Evolutionary conservation across 2,113 vertebrate species (phyloP), one percentile per base, ranked within the genome.

Genomic region (Semicossyphus pulcher): DNA sequence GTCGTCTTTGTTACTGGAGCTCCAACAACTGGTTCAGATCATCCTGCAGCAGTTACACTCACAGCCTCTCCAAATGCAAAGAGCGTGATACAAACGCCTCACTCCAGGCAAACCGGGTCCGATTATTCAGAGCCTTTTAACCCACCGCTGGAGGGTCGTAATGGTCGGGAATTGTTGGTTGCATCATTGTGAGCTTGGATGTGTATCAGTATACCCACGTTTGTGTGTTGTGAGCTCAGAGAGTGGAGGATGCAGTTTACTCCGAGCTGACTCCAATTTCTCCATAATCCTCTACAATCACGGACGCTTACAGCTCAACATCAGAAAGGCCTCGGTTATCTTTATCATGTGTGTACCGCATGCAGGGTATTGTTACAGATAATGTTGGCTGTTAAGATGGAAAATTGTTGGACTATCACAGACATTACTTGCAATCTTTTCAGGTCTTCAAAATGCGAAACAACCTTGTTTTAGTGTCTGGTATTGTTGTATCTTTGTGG

Each of bases 21-120:
- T 53, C 49, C 28, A 28, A 62, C 78, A 73, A 72, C 84, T 52
- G 76, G 48, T 77, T 80, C 59, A 70, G 72, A 76, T 84, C 73
- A 64, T 7, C 25, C 41, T 4, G 48, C 76, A 18, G 64, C 52
- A 41, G 68, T 67, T 75, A 49, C 57, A 57, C 49, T 54, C 61
- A 5, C 42, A 72, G 59, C 77, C 77, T 64, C 57, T 76, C 68
- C 79, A 77, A 48, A 76, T 2, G 28, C 60, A 48, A 31, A 2
- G 37, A 6, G 20, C 31, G 25, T 25, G 51, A 80, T 56, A 42
- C n/a, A 62, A 79, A 83, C 21, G 15, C 44, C 36, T 31, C 70
- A 61, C 81, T 67, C 72, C 69, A 73, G 42, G 31, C 47, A 56
- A 47, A 80, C 28, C 2, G 1, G 39, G 16, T 11, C 0, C 10